These are phyloP conservation scores for Crepidodera aurea DNA, from an alignment of 2,888 invertebrate species.

Conservation along the genomic window DNA sequence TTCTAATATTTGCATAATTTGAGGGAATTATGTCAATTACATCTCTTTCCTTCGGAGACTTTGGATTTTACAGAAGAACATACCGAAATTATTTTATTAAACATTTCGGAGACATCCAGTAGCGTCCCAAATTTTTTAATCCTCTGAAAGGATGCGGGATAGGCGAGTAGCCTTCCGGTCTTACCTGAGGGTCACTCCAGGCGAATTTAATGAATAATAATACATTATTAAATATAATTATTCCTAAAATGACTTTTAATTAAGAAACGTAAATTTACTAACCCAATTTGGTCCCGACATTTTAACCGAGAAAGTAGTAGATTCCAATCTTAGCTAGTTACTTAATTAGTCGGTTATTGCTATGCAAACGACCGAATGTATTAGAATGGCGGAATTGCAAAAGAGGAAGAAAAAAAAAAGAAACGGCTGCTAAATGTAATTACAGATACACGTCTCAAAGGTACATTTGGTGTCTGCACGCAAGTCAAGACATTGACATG, in stretches of 20 bases:
- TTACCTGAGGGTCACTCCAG: too few relatives aligned
- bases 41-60: background rate
- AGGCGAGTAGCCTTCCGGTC: too few relatives aligned
- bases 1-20: constrained; percentile 7
- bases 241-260: background rate
- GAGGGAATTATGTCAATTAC: background rate
- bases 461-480: constrained; percentile 19
- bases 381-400: constrained; percentile 2
- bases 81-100: too few relatives aligned
- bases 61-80: too few relatives aligned
- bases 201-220: too few relatives aligned
- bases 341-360: constrained; percentile 10
- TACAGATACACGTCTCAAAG: constrained; percentile 15
- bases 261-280: background rate
- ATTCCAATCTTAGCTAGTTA: constrained; percentile 8
- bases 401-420: background rate
- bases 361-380: constrained; percentile 15
- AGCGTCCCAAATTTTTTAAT: too few relatives aligned
- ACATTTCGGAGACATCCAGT: too few relatives aligned
- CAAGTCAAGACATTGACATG: constrained; percentile 14
- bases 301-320: constrained; percentile 10
- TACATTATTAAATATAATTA: too few relatives aligned
- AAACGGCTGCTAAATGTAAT: constrained; percentile 19
- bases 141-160: too few relatives aligned
- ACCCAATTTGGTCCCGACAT: background rate